These are phyloP conservation scores for Iphiclides podalirius DNA, from an alignment of 2,888 invertebrate species.

Conservation along the genomic window DNA sequence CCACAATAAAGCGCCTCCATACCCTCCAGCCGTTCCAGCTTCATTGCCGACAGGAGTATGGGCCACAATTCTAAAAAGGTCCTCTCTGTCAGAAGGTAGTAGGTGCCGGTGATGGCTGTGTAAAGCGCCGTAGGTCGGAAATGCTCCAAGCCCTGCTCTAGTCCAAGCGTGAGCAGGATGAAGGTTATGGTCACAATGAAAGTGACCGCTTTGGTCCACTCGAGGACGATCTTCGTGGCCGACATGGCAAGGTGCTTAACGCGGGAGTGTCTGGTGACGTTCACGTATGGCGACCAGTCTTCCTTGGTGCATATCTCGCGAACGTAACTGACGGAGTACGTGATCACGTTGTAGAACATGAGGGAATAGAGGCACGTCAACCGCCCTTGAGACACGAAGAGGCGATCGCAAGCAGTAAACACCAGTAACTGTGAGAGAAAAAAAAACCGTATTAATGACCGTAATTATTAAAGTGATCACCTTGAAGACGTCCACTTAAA, in stretches of 20 bases:
- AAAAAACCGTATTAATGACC: too few species aligned
- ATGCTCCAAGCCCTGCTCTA: slow-evolving; percentile 87
- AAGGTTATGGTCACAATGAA: slow-evolving; percentile 89
- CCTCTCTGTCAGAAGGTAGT: slow-evolving; percentile 86
- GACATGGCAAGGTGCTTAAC: slow-evolving; percentile 90
- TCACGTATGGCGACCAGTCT: slow-evolving; percentile 88
- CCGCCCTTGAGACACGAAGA: slow-evolving; percentile 79
- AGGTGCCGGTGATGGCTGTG: slow-evolving; percentile 83
- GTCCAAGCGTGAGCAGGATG: slow-evolving; percentile 85
- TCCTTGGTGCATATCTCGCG: slow-evolving; percentile 86
- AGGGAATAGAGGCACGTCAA: slow-evolving; percentile 87
- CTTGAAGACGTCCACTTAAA: too few species aligned
- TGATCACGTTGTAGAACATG: slow-evolving; percentile 90
- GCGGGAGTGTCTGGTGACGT: slow-evolving; percentile 85
- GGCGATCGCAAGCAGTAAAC: slow-evolving; percentile 85
- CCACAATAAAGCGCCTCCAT: slow-evolving; percentile 86
- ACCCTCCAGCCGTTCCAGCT: slow-evolving; percentile 83
- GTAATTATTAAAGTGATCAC: too few species aligned
- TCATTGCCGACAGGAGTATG: slow-evolving; percentile 76
- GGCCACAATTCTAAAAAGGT: slow-evolving; percentile 85
- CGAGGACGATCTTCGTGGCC: slow-evolving; percentile 88
- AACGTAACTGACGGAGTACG: slow-evolving; percentile 88
- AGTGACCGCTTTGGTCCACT: slow-evolving; percentile 90
- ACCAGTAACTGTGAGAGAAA: slow-evolving; percentile 81
- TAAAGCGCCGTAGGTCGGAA: slow-evolving; percentile 85